Evolutionary conservation across 23 tunicate species (phyloP), one percentile per base, ranked within the genome.

Genomic region (Trididemnum nubilum): DNA sequence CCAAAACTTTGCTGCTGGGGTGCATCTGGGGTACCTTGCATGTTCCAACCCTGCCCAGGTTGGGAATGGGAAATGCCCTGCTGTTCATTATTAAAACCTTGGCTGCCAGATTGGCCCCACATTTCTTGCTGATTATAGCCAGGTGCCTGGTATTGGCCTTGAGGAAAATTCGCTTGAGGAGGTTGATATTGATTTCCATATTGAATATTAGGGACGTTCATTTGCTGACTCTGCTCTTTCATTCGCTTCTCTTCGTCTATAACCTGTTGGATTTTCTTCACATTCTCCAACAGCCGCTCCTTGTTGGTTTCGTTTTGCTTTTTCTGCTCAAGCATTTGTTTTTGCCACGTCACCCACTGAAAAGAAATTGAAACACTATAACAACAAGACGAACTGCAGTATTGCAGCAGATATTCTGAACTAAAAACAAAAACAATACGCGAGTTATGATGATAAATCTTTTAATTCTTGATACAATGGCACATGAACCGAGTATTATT

Each of bases 271-370:
- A 88, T 72, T 36, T 76, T 65, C 25, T 74, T 64, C 2, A 88
- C 65, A 32, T 82, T 84, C 18, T 33, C 51, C 21, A 22, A 21
- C 19, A 88, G 50, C 27, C 67, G 40, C 30, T 75, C 72, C 4
- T 83, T 40, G 75, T 75, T 88, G 21, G 80, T 77, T 21, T 82
- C 81, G 83, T 73, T 81, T 36, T 89, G 84, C 19, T 34, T 57
- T 50, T 83, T 89, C 65, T 89, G 94, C 19, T 72, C 82, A 5
- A 52, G 30, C 94, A 89, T 89, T 64, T 89, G 94, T 32, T 83
- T 65, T 60, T 89, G 94, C 94, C 94, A 89, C 0, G 94, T 89
- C 64, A 78, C 77, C 94, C 94, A 89, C 94, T 89, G 81, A 60
- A 50, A 84, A 64, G 5, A 7, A 63, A 63, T 4, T 49, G 18